Percentiles rank a stretch among this genome's conserved stretches.
phyloP scores from a whole-genome alignment of 2,888 invertebrate genomes.

The Ecdyonurus torrentis region DNA sequence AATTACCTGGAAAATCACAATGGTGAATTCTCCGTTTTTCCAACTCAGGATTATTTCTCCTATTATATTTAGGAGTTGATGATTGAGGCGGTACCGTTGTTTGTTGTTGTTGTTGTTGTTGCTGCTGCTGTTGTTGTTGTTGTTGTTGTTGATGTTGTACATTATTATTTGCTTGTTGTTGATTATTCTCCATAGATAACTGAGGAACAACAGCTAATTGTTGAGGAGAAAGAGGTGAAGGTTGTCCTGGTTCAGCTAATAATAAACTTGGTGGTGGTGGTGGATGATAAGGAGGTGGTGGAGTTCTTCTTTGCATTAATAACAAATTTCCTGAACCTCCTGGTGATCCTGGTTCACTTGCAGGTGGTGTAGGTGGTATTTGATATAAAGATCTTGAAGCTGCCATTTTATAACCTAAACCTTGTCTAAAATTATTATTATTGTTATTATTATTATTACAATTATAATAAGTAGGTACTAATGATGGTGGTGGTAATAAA shows the following conservation, averaged over 20 bases:
- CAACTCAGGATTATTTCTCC: slow-evolving; percentile 90
- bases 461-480: background rate
- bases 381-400: slow-evolving; percentile 40
- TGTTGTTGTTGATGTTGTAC: background rate
- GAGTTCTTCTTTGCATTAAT: slow-evolving; percentile 29
- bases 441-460: background rate
- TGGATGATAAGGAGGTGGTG: slow-evolving; percentile 18
- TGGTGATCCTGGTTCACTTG: background rate
- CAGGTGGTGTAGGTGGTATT: slow-evolving; percentile 60
- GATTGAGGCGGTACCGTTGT: background rate
- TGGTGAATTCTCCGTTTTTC: slow-evolving; percentile 92
- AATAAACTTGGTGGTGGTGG: slow-evolving; percentile 13
- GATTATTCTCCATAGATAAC: background rate
- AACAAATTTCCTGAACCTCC: background rate
- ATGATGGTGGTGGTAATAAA: slow-evolving; percentile 7
- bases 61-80: slow-evolving; percentile 54
- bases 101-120: slow-evolving; percentile 1
- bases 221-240: slow-evolving; percentile 7
- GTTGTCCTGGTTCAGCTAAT: background rate
- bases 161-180: slow-evolving; percentile 13
- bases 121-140: background rate
- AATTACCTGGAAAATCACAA: slow-evolving; percentile 83
- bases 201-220: slow-evolving; percentile 16
- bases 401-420: background rate
- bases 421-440: background rate